Base-by-base conservation (phyloP, 2,113 vertebrate genomes). In the Aegypius monachus region DNA sequence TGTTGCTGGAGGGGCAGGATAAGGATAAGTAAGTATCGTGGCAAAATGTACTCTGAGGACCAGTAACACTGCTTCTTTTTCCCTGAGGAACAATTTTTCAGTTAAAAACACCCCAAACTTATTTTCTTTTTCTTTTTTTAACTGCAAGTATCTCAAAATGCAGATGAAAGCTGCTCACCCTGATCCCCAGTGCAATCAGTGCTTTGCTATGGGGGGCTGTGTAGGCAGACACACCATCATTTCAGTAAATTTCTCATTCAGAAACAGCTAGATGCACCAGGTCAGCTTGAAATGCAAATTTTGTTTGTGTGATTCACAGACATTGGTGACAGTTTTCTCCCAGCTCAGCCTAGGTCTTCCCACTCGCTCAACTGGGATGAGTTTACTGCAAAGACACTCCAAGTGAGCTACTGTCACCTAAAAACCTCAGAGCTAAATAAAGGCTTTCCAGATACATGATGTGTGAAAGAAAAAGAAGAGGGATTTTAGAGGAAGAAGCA, bases 271-370 rank as follows among this genome's bases (percentile, higher is more conserved):
- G 81, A 88, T 73, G 50, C 55, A 86, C 16, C 63, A 81, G 88
- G 93, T 93, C 82, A 86, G 58, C 67, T 90, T 89, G 92, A 91
- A 97, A 95, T 61, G 61, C 61, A 89, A 63, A 91, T 84, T 22
- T 38, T 26, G 43, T 56, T 72, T 81, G 19, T 83, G 68, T 86
- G 88, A 92, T 83, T 95, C 95, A 89, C n/a, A 61, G 65, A 26
- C 68, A 52, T 7, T 65, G 53, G 40, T 48, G 90, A 48, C 16
- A 21, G 47, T 40, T 88, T 88, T 93, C 73, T 65, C 55, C 65
- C 82, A 67, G 80, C 59, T 83, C 59, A 43, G 45, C 13, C 47
- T 59, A 59, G 50, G 77, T 88, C 92, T 91, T 95, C 73, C 47
- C 68, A 67, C 52, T 93, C 71, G 21, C 22, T 97, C 73, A 68